Base-by-base conservation (phyloP, 2,888 invertebrate species). In the Pristionchus fissidentatus region DNA sequence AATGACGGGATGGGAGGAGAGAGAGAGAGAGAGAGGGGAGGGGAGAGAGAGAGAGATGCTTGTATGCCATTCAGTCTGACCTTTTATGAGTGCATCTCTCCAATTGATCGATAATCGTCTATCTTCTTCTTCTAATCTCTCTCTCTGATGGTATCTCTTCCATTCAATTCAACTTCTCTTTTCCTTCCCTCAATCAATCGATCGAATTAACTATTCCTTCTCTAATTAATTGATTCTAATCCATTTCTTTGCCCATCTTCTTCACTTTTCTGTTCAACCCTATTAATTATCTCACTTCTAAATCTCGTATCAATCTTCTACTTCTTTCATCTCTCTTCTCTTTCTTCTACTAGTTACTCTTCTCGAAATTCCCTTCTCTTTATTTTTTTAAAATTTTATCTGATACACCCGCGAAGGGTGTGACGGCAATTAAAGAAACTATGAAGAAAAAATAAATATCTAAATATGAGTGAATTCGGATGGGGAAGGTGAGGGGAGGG, bases 201-300 rank as follows among this genome's bases (percentile, higher is more conserved):
- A 49, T 57, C 38, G 35, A 41, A 22, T 32, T 4, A n/a, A 4
- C 35, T 79, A 26, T 15, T 79, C 35, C 35, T 22, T 66, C 32
- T 66, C 13, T 26, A 43, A 60, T 60, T 83, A 55, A 46, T 46
- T 83, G 49, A 60, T 55, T 60, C 57, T 80, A 43, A 55, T 60
- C 60, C 60, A 13, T 26, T 66, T 38, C 22, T 19, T 49, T 60
- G 46, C 80, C 55, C 46, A 52, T 55, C 55, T 43, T 19, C 57
- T 41, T 52, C 80, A 35, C 52, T 10, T 52, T 52, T 35, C n/a
- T 26, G 29, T 55, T 15, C 38, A 22, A 29, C 29, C 22, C 41
- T 80, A 57, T 19, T 60, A 43, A 49, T 80, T 70, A 70, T 70
- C 70, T 70, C 13, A n/a, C 22, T 26, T 66, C 43, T 41, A 38